Base-by-base conservation (phyloP, 1,140 invertebrate species). In the Solenopsis fugax region DNA sequence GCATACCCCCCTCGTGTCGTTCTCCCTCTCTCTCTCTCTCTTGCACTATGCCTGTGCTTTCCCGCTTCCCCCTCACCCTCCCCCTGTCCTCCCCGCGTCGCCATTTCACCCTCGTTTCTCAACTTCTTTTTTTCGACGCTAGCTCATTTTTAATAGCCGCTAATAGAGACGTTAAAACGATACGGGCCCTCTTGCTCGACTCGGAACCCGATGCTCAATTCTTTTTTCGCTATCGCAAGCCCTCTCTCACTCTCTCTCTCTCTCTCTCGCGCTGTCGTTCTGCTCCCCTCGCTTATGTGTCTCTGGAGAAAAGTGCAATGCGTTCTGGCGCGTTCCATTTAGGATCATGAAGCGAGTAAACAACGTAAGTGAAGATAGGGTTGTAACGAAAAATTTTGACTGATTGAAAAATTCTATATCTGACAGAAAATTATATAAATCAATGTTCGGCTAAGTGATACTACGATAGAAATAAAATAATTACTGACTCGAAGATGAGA, bases 81-180 rank as follows among this genome's bases (percentile, higher is more conserved):
- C n/a, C 21, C 24, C 34, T 58, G 52, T 3, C 10, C 18, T 67
- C 58, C 85, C 75, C 88, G 75, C 78, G 65, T 10, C 65, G 45
- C 45, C 54, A 77, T 89, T 91, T 82, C 77, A 41, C 87, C 60
- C 82, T 91, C 80, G 89, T 87, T 91, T 75, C 73, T 48, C 87
- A 65, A 75, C 86, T 64, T 73, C 52, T 86, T 85, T 90, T 90
- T 91, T 88, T 84, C 76, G n/a, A 86, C 77, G 88, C 87, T 92
- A 91, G 91, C 86, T 93, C 92, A 92, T 93, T 95, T 94, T 94
- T 95, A 95, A 95, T 95, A 95, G 94, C 93, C 92, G 94, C 94
- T 95, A 95, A 95, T 95, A 95, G 94, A 94, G 94, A 95, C 93
- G 94, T 95, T 95, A 95, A 95, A 95, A 94, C 94, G 94, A 94